Percentiles rank a stretch among this genome's conserved stretches.
phyloP scores from a whole-genome alignment of 2,113 vertebrate species.

The Engraulis encrasicolus region DNA sequence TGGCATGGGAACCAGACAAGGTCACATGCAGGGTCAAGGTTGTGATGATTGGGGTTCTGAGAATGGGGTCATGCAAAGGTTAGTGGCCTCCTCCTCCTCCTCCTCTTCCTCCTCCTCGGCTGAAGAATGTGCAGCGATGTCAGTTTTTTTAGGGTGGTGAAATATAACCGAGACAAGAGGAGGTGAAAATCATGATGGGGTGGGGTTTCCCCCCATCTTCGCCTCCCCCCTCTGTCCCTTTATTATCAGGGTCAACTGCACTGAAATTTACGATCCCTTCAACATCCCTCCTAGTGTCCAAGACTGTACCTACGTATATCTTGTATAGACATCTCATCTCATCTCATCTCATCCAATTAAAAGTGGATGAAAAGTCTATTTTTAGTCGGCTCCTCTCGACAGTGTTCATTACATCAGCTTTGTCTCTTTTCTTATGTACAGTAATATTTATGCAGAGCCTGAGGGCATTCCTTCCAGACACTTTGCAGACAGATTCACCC shows the following conservation, averaged over 20 bases:
- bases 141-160: neutral
- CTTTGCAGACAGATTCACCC: neutral
- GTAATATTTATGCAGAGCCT: slow-evolving; percentile 11
- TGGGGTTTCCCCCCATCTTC: neutral
- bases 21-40: slow-evolving; percentile 61
- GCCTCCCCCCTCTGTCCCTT: neutral
- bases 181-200: neutral
- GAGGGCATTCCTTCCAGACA: neutral
- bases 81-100: neutral
- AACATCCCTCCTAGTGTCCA: neutral
- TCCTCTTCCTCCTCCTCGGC: too few species aligned
- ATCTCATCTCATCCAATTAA: too few species aligned
- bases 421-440: slow-evolving; percentile 3
- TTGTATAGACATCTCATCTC: neutral
- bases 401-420: neutral
- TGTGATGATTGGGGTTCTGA: slow-evolving; percentile 34
- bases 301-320: neutral
- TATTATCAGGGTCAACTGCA: neutral
- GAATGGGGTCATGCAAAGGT: slow-evolving; percentile 39
- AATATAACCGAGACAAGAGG: neutral
- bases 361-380: neutral
- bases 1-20: slow-evolving; percentile 45
- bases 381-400: neutral
- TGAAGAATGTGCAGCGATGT: slow-evolving; percentile 21
- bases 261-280: neutral